Evolutionary conservation across 92 coral and sea anemone genomes (phyloP), one percentile per base, ranked within the genome.

Genomic region (Bergia puertoricense): DNA sequence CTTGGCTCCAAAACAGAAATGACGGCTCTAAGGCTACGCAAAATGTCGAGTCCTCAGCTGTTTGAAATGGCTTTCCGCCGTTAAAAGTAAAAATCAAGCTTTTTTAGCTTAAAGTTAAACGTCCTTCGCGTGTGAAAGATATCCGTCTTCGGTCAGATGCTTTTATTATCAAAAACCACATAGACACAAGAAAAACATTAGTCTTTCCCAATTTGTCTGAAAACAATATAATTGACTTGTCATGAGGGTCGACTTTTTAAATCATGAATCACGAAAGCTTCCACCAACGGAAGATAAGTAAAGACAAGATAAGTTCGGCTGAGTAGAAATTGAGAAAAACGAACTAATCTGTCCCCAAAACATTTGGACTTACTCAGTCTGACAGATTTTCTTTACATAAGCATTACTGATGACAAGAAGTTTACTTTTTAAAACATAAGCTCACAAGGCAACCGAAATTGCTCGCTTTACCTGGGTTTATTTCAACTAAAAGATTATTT

Each of bases 181-280:
- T 46, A 18, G 46, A 8, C 46, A 45, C 68, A 9, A 45, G 62
- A 16, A 46, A 45, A 46, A 46, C 82, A 79, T 79, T 79, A 38
- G 62, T 9, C 23, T 79, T 79, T 14, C 82, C 82, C 44, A 36
- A 51, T 79, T 79, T 23, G 62, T 79, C 39, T 79, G 42, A 76
- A 76, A 76, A 76, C 80, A 76, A 74, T 43, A 74, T 74, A 39
- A 74, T 79, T 79, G 82, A 51, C 57, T 6, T 79, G 82, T 30
- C 65, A 79, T 45, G 13, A n/a, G 44, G 66, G 82, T 79, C 66
- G 48, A 46, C 23, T 48, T 22, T 48, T 50, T 38, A 16, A 16
- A 22, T 40, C 30, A 11, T 4, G 42, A n/a, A 42, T 76, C 80
- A 76, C 80, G 54, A 16, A 3, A 76, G 36, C 54, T 40, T 42